Base-by-base conservation (phyloP, 2,113 vertebrate genomes). In the Percina caprodes region DNA sequence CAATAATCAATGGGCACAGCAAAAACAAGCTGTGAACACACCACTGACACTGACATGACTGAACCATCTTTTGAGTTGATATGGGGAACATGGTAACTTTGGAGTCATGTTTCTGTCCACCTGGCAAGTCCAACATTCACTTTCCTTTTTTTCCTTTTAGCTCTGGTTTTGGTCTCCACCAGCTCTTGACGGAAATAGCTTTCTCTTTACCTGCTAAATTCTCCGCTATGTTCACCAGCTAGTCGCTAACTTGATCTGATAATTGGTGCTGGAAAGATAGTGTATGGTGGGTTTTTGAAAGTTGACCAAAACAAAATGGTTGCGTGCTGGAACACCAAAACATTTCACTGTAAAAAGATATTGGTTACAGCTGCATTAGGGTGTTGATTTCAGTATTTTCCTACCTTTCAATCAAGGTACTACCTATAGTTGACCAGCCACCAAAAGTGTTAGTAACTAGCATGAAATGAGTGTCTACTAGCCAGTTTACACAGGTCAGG, bases 121-220 rank as follows among this genome's bases (percentile, higher is more conserved):
- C 21, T 39, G 21, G 48, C 9, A 58, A 55, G 12, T 5, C 30
- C 3, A 35, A 69, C 23, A 46, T 63, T 79, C 4, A 24, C 12
- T 58, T n/a, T 56, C 16, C 70, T 52, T 49, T 49, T 67, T 58
- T n/a, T 56, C 16, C 70, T 52, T 49, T 49, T 67, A 26, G 15
- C 58, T 35, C 65, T 30, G 23, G 19, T 67, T 19, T 49, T 49
- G 24, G 65, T 49, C 24, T 49, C 65, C 14, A 49, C 45, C 65
- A 48, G 48, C 23, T 66, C 15, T 15, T 58, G 55, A 26, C 2
- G 24, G 5, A 48, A 66, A 26, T 48, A 66, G 14, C 14, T 61
- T 3, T 0, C 13, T 16, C n/a, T 46, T 48, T 16, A 65, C 24
- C 4, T 49, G 45, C 15, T 35, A 35, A 21, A 21, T 61, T 9